Base-by-base conservation (phyloP, 2,888 invertebrate species). In the Cosmopolites sordidus region DNA sequence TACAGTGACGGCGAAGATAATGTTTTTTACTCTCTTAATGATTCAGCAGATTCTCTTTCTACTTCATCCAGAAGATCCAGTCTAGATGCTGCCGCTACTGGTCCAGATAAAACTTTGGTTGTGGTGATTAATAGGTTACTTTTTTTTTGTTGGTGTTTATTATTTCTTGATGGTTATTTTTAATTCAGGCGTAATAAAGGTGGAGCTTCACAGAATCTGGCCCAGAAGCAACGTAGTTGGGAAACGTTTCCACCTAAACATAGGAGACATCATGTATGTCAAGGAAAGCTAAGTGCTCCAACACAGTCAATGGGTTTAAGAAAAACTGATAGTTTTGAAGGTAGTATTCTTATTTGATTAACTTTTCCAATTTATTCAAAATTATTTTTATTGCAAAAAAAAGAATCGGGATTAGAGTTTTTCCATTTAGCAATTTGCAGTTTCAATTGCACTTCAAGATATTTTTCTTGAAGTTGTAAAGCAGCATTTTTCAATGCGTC, bases 291-390 rank as follows among this genome's bases (percentile, higher is more conserved):
- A 15, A 58, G 58, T 37, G 64, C 60, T 6, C 64, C 64, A 0
- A 62, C 64, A 1, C 63, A 62, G 1, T 62, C 64, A 49, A 71
- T 72, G n/a, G 47, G 46, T 9, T 65, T 82, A 45, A 76, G 80
- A 56, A 83, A 83, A 64, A 81, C 83, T 1, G 83, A 83, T 63
- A 83, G 83, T 64, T 84, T 84, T 64, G 84, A 84, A 66, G 66
- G 66, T 65, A 6, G 22, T n/a, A n/a, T n/a, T n/a, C n/a, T n/a
- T n/a, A n/a, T n/a, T n/a, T n/a, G n/a, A n/a, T n/a, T n/a, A n/a
- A n/a, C n/a, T n/a, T n/a, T n/a, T n/a, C n/a, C n/a, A n/a, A n/a
- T n/a, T n/a, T n/a, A n/a, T n/a, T n/a, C n/a, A n/a, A n/a, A n/a
- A n/a, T n/a, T n/a, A n/a, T n/a, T n/a, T n/a, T n/a, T n/a, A n/a